These are phyloP conservation scores for Prorops nasuta DNA, from an alignment of 1,140 invertebrate genomes.

Conservation along the genomic window DNA sequence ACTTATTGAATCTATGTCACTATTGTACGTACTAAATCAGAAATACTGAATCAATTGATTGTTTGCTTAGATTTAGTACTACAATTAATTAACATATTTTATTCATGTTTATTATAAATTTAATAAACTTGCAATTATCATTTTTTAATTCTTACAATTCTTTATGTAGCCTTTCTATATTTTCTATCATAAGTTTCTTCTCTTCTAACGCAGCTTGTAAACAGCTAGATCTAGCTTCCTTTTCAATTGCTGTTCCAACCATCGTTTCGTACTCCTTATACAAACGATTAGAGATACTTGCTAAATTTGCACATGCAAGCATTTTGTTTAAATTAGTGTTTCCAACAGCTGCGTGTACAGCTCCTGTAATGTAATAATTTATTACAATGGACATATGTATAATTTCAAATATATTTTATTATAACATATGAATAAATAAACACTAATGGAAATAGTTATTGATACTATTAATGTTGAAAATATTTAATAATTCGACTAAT, in stretches of 20 bases:
- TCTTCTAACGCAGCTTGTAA: slow-evolving; percentile 5
- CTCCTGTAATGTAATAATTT: background rate
- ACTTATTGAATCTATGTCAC: too few relatives aligned
- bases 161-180: background rate
- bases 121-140: too few relatives aligned
- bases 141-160: slow-evolving; percentile 3
- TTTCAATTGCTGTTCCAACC: slow-evolving; percentile 13
- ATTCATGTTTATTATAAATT: too few relatives aligned
- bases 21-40: too few relatives aligned
- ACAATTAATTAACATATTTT: too few relatives aligned
- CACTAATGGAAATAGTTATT: background rate
- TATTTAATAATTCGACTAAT: background rate
- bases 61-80: too few relatives aligned
- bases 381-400: background rate
- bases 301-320: slow-evolving; percentile 6
- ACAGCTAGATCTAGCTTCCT: slow-evolving; percentile 13
- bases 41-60: too few relatives aligned
- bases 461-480: background rate
- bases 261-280: slow-evolving; percentile 12
- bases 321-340: background rate
- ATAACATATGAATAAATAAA: background rate
- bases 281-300: slow-evolving; percentile 2
- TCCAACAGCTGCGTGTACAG: background rate
- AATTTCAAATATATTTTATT: background rate
- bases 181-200: slow-evolving; percentile 4